These are phyloP conservation scores for Mythimna pallens DNA, from an alignment of 2,888 invertebrate genomes.

Conservation along the genomic window DNA sequence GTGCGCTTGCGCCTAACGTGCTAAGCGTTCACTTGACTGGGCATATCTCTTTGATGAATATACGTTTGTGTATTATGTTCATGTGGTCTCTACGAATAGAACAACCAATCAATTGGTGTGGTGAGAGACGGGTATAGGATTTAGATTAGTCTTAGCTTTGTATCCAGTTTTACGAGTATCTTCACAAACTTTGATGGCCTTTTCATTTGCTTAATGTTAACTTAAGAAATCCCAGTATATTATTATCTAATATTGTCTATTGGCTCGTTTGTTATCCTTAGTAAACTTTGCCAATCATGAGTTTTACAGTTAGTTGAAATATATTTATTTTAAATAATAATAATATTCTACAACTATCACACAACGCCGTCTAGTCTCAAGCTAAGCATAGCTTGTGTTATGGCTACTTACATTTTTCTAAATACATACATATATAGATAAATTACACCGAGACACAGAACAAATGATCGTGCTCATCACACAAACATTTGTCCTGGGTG, in stretches of 20 bases:
- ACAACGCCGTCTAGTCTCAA: too few relatives aligned
- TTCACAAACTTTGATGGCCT: neutral
- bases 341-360: too few relatives aligned
- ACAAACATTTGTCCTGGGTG: too few relatives aligned
- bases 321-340: neutral
- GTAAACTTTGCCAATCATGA: neutral
- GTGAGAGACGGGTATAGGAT: constrained; percentile 17
- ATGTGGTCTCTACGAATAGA: constrained; percentile 43
- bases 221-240: too few relatives aligned
- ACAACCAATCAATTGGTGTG: constrained; percentile 37
- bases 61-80: constrained; percentile 52
- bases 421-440: too few relatives aligned
- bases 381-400: too few relatives aligned
- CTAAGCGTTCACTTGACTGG: constrained; percentile 54
- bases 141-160: constrained; percentile 6
- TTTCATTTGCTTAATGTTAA: neutral
- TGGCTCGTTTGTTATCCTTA: neutral
- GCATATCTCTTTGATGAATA: constrained; percentile 57
- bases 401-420: too few relatives aligned
- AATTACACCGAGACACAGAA: too few relatives aligned
- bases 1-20: constrained; percentile 50
- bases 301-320: neutral
- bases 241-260: too few relatives aligned
- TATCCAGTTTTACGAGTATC: constrained; percentile 3
- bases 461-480: too few relatives aligned